Conservation (phyloP, 1,140 invertebrate species). For the Drosophila oshimai region DNA sequence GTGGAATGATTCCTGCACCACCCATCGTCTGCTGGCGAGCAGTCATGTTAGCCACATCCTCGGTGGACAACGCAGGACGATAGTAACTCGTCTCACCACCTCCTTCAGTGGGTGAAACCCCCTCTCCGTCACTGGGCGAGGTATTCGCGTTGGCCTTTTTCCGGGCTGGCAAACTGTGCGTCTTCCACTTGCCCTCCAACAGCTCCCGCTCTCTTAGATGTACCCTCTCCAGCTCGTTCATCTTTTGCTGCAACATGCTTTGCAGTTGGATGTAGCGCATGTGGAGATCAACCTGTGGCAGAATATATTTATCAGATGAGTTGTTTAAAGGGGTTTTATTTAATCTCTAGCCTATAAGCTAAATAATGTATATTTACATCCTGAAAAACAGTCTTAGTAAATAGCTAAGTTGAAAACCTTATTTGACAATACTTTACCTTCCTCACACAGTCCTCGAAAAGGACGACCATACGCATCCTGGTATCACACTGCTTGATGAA, state of each 20-base stretch:
- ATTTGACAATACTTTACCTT: conserved; percentile 86
- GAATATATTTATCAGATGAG: neutral
- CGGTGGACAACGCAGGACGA: conserved; percentile 87
- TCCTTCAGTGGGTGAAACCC: conserved; percentile 81
- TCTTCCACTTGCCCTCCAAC: conserved; percentile 93
- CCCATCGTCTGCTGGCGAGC: conserved; percentile 48
- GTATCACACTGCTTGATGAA: conserved; percentile 95
- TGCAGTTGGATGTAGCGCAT: conserved; percentile 95
- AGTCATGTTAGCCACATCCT: conserved; percentile 86
- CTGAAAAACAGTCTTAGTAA: no score
- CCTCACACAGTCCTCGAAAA: conserved; percentile 96
- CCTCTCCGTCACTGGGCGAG: conserved; percentile 84
- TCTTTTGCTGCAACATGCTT: conserved; percentile 92
- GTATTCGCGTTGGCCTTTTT: conserved; percentile 86
- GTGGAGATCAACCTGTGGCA: conserved; percentile 90
- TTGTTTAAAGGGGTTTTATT: neutral
- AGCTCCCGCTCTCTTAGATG: conserved; percentile 92
- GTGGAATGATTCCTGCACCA: conserved; percentile 70
- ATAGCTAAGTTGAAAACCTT: no score
- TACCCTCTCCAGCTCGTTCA: conserved; percentile 92
- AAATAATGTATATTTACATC: no score
- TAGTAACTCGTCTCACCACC: conserved; percentile 83
- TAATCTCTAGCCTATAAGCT: no score
- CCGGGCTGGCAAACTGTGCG: conserved; percentile 91
- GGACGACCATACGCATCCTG: conserved; percentile 96